Percentiles rank a stretch among this genome's conserved stretches.
phyloP scores from a whole-genome alignment of 2,113 vertebrate species.

The Rissa tridactyla region DNA sequence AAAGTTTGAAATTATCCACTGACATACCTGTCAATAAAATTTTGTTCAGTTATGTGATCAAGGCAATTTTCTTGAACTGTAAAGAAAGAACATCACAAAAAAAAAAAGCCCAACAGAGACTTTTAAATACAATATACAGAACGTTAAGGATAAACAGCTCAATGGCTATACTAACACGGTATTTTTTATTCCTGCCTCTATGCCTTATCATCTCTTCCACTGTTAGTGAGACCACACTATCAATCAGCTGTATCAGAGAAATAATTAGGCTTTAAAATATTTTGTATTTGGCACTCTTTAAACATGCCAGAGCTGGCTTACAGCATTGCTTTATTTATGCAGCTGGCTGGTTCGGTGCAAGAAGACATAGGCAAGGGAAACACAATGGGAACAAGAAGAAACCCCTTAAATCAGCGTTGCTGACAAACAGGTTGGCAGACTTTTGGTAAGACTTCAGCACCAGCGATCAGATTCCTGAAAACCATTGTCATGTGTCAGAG shows the following conservation, averaged over 20 bases:
- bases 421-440: not conserved
- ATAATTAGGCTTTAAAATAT: not conserved
- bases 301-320: not conserved
- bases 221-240: not conserved
- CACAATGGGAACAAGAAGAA: not conserved
- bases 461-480: not conserved
- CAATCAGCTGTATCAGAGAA: not conserved
- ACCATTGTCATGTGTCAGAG: fast-evolving
- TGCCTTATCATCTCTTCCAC: not conserved
- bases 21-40: conserved; percentile 12
- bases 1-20: not conserved
- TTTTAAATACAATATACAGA: not conserved
- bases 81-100: not conserved
- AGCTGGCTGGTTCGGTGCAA: not conserved
- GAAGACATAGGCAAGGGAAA: fast-evolving
- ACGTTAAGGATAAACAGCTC: not conserved
- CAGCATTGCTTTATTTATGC: not conserved
- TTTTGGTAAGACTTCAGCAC: not conserved
- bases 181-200: not conserved
- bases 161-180: not conserved
- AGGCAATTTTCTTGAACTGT: conserved; percentile 46
- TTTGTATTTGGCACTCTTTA: not conserved
- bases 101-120: not conserved
- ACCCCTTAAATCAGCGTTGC: not conserved
- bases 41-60: not conserved